Percentiles rank a stretch among this genome's conserved stretches.
phyloP scores from a whole-genome alignment of 1,140 invertebrate genomes.

The Anoplolepis gracilipes region DNA sequence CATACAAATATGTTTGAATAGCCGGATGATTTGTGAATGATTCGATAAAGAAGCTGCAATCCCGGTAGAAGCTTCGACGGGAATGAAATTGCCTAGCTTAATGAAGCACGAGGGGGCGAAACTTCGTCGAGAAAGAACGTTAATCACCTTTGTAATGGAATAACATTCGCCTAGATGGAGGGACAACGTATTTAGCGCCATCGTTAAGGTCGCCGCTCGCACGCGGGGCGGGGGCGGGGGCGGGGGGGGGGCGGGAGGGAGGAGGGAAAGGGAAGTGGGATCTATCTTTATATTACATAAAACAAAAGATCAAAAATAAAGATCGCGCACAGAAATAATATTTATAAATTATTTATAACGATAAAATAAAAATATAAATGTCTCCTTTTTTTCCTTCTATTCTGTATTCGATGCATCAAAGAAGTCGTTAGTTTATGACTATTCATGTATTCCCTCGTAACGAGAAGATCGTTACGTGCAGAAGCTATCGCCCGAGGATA shows the following conservation, averaged over 20 bases:
- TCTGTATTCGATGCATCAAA: background rate
- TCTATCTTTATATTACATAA: background rate
- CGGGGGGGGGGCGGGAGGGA: background rate
- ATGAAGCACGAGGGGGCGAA: slow-evolving; percentile 41
- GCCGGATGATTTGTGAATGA: slow-evolving; percentile 1
- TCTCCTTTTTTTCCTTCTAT: background rate
- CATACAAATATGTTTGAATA: background rate
- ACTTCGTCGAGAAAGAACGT: slow-evolving; percentile 27
- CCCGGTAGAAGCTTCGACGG: slow-evolving; percentile 15
- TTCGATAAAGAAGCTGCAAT: slow-evolving; percentile 27
- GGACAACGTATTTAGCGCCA: slow-evolving; percentile 19
- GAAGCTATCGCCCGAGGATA: slow-evolving; percentile 39
- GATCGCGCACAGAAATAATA: background rate
- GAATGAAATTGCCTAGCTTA: slow-evolving; percentile 44
- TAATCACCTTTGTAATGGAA: slow-evolving; percentile 52
- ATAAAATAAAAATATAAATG: background rate
- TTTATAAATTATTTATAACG: background rate
- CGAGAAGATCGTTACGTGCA: slow-evolving; percentile 38
- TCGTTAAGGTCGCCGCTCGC: slow-evolving; percentile 1
- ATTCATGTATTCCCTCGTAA: slow-evolving; percentile 35
- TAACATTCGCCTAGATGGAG: slow-evolving; percentile 38
- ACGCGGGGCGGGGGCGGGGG: no score
- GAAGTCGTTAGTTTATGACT: slow-evolving; percentile 36
- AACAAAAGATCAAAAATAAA: background rate
- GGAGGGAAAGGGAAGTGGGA: no score